A percentile compares a stretch with the other conserved stretches of the same genome.
phyloP scores from a whole-genome alignment of 2,888 invertebrate species.

The Apodemia zela region DNA sequence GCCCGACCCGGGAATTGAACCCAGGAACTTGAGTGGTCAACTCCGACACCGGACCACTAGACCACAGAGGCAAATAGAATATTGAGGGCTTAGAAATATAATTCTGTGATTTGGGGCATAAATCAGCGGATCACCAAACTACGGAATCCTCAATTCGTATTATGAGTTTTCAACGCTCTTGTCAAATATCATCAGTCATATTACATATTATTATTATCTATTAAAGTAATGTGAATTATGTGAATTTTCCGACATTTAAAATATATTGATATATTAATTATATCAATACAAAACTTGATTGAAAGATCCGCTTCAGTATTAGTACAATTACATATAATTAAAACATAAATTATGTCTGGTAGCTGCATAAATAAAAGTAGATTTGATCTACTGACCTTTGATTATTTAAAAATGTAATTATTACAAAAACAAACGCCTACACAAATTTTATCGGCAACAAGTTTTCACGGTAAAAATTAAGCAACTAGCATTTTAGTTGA shows the following conservation, averaged over 20 bases:
- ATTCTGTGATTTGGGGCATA: too few species aligned
- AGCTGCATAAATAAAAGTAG: conserved; percentile 21
- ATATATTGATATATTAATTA: not conserved
- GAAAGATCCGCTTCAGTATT: conserved; percentile 5
- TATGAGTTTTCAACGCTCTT: not conserved
- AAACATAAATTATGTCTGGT: conserved; percentile 22
- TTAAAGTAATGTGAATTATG: too few species aligned
- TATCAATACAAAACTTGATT: not conserved
- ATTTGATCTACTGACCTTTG: not conserved
- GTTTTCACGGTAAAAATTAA: conserved; percentile 28
- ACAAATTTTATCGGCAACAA: conserved; percentile 19
- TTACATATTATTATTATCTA: not conserved
- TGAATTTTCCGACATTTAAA: not conserved
- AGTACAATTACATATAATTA: conserved; percentile 21
- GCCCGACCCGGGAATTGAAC: too few species aligned
- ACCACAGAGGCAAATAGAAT: too few species aligned
- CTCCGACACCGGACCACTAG: too few species aligned
- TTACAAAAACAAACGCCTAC: conserved; percentile 26
- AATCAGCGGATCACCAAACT: too few species aligned
- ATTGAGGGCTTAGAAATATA: too few species aligned
- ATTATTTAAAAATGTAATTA: too few species aligned
- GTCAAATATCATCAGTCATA: not conserved
- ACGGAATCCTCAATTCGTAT: not conserved
- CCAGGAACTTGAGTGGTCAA: too few species aligned
- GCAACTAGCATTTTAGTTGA: conserved; percentile 29